A percentile compares a stretch with the other conserved stretches of the same genome.
Evolutionary conservation across 2,888 invertebrate genomes (phyloP).

Genomic region (Rhagonycha fulva): DNA sequence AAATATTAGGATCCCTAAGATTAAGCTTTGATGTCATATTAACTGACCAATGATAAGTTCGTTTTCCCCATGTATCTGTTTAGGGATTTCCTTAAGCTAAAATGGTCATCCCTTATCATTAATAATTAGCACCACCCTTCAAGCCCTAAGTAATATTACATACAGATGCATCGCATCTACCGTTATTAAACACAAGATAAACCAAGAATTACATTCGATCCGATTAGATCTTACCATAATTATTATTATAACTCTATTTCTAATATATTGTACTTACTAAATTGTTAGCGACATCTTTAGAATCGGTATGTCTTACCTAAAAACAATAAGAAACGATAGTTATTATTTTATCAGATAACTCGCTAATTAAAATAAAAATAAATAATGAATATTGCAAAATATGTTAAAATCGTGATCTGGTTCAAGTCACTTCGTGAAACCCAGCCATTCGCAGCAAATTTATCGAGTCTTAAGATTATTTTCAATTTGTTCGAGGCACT

Average conservation of each 20-base stretch:
- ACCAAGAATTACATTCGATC: neutral
- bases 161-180: slow-evolving; percentile 1
- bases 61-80: slow-evolving; percentile 10
- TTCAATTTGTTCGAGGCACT: slow-evolving; percentile 47
- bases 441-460: slow-evolving; percentile 16
- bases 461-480: slow-evolving; percentile 39
- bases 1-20: slow-evolving; percentile 11
- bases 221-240: neutral
- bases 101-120: slow-evolving; percentile 22
- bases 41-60: slow-evolving; percentile 13
- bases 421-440: neutral
- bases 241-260: neutral
- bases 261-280: neutral
- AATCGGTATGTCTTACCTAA: slow-evolving; percentile 13
- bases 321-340: slow-evolving; percentile 6
- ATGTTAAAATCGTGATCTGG: neutral
- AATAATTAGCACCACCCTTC: slow-evolving; percentile 21
- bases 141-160: slow-evolving; percentile 15
- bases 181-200: slow-evolving; percentile 8
- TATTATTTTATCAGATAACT: neutral
- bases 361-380: neutral
- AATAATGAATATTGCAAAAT: neutral
- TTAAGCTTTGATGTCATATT: slow-evolving; percentile 9
- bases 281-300: neutral
- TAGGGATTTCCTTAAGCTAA: slow-evolving; percentile 19